These are phyloP conservation scores for Menura novaehollandiae DNA, from an alignment of 2,113 vertebrate genomes.

Conservation along the genomic window DNA sequence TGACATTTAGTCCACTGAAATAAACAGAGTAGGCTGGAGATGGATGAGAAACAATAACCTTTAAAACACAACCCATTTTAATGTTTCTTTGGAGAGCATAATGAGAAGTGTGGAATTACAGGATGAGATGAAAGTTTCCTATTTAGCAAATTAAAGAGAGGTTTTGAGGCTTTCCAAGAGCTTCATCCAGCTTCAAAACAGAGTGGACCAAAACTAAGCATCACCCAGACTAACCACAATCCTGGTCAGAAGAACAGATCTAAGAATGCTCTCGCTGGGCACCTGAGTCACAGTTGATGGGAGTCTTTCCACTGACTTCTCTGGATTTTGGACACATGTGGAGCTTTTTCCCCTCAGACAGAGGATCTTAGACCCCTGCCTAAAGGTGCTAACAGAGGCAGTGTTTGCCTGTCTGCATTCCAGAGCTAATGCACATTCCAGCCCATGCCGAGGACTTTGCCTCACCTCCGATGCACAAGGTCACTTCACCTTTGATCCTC, in stretches of 20 bases:
- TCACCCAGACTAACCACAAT: neutral
- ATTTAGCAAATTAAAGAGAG: constrained; percentile 43
- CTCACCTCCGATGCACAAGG: neutral
- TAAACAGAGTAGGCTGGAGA: neutral
- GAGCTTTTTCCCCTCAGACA: neutral
- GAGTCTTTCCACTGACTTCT: neutral
- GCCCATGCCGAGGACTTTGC: neutral
- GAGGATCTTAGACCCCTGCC: neutral
- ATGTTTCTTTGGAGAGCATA: neutral
- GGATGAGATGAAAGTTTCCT: neutral
- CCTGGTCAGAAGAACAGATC: neutral
- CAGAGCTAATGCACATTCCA: constrained; percentile 52
- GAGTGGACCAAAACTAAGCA: neutral
- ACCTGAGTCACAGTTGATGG: neutral
- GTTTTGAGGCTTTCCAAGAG: neutral
- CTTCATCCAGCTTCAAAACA: neutral
- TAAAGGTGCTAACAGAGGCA: neutral
- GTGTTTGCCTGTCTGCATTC: constrained; percentile 53
- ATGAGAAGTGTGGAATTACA: neutral
- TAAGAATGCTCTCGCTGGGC: neutral
- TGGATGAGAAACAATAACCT: neutral
- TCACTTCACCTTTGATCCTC: constrained; percentile 40
- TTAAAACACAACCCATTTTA: neutral
- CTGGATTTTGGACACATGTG: neutral
- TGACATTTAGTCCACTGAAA: neutral